These are phyloP conservation scores for Poliocrania exsul DNA, from an alignment of 2,797 vertebrate species.

Conservation along the genomic window DNA sequence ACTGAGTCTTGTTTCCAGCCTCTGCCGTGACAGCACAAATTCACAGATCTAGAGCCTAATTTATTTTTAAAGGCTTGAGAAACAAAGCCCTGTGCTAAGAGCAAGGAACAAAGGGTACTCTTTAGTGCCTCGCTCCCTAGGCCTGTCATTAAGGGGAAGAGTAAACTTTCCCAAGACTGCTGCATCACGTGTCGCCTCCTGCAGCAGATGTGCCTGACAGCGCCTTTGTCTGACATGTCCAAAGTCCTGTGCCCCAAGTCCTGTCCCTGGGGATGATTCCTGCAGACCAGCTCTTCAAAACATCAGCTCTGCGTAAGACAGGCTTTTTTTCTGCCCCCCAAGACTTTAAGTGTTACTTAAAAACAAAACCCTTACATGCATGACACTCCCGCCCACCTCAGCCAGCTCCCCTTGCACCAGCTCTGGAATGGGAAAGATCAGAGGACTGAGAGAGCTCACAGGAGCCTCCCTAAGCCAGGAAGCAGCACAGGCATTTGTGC, in stretches of 20 bases:
- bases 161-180: conserved; percentile 69
- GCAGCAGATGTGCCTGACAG: conserved; percentile 68
- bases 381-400: background rate
- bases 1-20: conserved; percentile 8
- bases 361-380: background rate
- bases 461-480: conserved; percentile 16
- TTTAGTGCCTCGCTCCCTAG: conserved; percentile 50
- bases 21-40: conserved; percentile 38
- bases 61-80: conserved; percentile 67
- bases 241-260: conserved; percentile 37
- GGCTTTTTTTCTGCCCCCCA: background rate
- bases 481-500: background rate
- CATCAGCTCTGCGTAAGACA: background rate
- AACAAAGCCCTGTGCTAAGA: conserved; percentile 56
- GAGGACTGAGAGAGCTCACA: background rate
- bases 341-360: background rate
- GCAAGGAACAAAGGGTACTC: conserved; percentile 62
- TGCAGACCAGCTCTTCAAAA: background rate
- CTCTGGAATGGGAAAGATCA: background rate
- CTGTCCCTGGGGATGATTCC: conserved; percentile 15
- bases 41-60: conserved; percentile 54
- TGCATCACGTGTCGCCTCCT: conserved; percentile 44
- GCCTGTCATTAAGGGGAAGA: conserved; percentile 66
- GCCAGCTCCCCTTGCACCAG: background rate
- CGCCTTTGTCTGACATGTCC: conserved; percentile 40